phyloP scores from a whole-genome alignment of 1,140 invertebrate genomes.

The Cydia fagiglandana region DNA sequence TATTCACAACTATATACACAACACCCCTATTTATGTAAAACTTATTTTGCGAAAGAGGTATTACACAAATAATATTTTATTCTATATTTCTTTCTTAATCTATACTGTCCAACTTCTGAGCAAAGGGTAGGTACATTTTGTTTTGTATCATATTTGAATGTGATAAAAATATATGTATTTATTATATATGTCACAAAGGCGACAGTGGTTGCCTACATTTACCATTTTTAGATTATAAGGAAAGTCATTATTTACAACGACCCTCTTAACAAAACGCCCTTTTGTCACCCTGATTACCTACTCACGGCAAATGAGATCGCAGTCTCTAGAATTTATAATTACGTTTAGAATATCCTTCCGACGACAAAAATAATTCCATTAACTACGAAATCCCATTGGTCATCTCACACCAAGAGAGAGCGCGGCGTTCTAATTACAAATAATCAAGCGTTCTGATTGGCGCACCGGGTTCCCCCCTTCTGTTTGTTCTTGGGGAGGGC shows the following conservation, averaged over 20 bases:
- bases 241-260: slow-evolving; percentile 13
- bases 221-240: neutral
- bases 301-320: slow-evolving; percentile 45
- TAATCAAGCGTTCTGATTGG: slow-evolving; percentile 75
- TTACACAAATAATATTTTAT: too few relatives aligned
- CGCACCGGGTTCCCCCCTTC: slow-evolving; percentile 59
- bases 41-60: too few relatives aligned
- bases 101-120: too few relatives aligned
- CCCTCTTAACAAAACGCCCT: slow-evolving; percentile 41
- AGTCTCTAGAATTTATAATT: slow-evolving; percentile 52
- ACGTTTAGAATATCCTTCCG: slow-evolving; percentile 47
- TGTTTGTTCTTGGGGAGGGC: slow-evolving; percentile 75
- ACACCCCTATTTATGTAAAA: neutral
- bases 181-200: too few relatives aligned
- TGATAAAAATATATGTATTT: too few relatives aligned
- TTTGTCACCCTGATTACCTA: slow-evolving; percentile 40
- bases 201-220: neutral
- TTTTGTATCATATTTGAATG: too few relatives aligned
- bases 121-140: too few relatives aligned
- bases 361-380: slow-evolving; percentile 51
- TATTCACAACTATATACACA: neutral
- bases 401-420: slow-evolving; percentile 69
- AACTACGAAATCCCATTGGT: slow-evolving; percentile 75
- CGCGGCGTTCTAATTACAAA: slow-evolving; percentile 77
- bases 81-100: too few relatives aligned